Evolutionary conservation across 2,797 vertebrate species (phyloP).

Genomic region (Oryzias dopingdopingensis): DNA sequence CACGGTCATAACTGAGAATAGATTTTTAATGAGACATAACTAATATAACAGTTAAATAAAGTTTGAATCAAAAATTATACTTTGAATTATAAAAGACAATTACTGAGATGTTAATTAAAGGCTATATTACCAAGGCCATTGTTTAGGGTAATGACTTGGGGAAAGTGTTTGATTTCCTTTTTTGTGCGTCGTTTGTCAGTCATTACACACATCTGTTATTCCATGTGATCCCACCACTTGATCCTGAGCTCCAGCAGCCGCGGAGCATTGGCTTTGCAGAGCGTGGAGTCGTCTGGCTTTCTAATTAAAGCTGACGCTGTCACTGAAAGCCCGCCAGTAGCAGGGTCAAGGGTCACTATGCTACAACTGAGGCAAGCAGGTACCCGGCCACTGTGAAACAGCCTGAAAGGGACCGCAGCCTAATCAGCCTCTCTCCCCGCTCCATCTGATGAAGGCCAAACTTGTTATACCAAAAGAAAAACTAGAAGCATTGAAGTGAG

Average conservation of each 20-base stretch:
- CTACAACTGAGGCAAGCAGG: slow-evolving; percentile 64
- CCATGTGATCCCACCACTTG: slow-evolving; percentile 2
- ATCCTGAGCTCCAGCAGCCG: slow-evolving; percentile 16
- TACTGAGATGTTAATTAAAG: too few relatives aligned
- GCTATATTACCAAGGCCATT: not conserved
- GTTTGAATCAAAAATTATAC: too few relatives aligned
- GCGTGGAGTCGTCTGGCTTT: slow-evolving; percentile 38
- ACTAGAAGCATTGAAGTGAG: slow-evolving; percentile 12
- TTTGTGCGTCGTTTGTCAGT: slow-evolving; percentile 9
- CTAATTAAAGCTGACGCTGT: slow-evolving; percentile 65
- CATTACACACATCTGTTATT: slow-evolving; percentile 28
- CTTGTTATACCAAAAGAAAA: slow-evolving; percentile 17
- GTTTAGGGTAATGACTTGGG: not conserved
- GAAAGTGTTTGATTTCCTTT: slow-evolving; percentile 3
- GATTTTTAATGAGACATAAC: too few relatives aligned
- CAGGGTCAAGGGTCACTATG: slow-evolving; percentile 68
- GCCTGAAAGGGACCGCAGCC: slow-evolving; percentile 29
- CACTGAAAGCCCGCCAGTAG: slow-evolving; percentile 52
- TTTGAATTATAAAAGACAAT: too few relatives aligned
- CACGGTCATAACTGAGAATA: too few relatives aligned
- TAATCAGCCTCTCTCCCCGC: slow-evolving; percentile 4
- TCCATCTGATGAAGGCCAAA: slow-evolving; percentile 26
- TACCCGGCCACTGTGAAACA: slow-evolving; percentile 55
- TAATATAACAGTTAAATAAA: too few relatives aligned
- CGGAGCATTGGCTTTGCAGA: slow-evolving; percentile 58